Percentiles rank a stretch among this genome's conserved stretches.
phyloP scores from a whole-genome alignment of 2,113 vertebrate species.

The Natator depressus region DNA sequence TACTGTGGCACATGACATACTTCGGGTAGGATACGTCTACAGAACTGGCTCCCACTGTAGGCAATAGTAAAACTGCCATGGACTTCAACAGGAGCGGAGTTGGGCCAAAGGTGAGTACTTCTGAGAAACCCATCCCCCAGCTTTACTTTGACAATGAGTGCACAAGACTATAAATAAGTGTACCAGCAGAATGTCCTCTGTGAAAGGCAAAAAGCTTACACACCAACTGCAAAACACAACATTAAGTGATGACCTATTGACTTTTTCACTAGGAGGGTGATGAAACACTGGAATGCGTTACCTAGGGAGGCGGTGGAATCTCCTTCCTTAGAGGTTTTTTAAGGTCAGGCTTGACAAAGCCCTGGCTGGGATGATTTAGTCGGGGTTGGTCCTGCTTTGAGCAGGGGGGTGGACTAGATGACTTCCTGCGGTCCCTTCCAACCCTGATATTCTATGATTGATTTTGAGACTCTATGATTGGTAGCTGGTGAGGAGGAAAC shows the following conservation, averaged over 20 bases:
- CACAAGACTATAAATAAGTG: not conserved
- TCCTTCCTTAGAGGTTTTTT: no score
- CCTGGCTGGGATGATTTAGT: no score
- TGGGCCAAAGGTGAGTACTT: not conserved
- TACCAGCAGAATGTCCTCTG: not conserved
- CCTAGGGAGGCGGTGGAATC: no score
- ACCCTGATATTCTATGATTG: no score
- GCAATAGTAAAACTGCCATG: not conserved
- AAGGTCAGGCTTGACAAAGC: no score
- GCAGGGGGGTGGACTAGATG: no score
- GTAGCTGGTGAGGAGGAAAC: not conserved
- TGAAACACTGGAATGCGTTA: no score
- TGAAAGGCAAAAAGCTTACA: not conserved
- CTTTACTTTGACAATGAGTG: not conserved
- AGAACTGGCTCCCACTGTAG: not conserved
- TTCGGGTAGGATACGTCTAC: not conserved
- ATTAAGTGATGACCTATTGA: not conserved
- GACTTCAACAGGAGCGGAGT: not conserved
- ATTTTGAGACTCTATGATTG: no score
- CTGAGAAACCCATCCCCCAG: not conserved
- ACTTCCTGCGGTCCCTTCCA: no score
- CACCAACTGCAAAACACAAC: not conserved
- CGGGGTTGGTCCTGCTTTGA: no score
- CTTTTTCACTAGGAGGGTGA: no score
- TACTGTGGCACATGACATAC: not conserved